phyloP scores from a whole-genome alignment of 2,797 vertebrate species.

The Chaenodraco wilsoni region DNA sequence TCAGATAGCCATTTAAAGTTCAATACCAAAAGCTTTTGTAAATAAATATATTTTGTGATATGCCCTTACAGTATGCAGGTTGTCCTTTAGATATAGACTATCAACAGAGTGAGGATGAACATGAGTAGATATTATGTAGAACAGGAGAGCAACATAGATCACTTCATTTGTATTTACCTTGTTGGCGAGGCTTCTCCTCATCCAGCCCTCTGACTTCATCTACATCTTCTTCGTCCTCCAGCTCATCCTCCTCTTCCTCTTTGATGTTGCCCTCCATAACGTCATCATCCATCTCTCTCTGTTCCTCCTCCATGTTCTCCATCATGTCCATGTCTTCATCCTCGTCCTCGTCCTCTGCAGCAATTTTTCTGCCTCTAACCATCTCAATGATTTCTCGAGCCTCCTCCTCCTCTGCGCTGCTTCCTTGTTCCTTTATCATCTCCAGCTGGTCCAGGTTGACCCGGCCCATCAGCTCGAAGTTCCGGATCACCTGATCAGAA shows the following conservation, averaged over 20 bases:
- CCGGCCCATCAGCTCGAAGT: conserved; percentile 96
- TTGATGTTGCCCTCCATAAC: conserved; percentile 61
- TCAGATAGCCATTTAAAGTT: not conserved
- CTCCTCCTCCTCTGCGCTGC: conserved; percentile 82
- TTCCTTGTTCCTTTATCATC: conserved; percentile 89
- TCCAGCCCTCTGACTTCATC: conserved; percentile 58
- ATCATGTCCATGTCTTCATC: conserved; percentile 86
- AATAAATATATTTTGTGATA: not conserved
- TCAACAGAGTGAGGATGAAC: not conserved
- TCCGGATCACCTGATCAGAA: conserved; percentile 90
- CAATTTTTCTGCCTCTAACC: conserved; percentile 41
- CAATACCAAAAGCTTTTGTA: conserved; percentile 2
- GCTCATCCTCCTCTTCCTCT: conserved; percentile 59
- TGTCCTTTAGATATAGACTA: not conserved
- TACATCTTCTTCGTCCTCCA: conserved; percentile 51
- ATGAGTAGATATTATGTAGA: not conserved
- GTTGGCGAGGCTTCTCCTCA: conserved; percentile 60
- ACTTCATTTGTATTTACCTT: conserved; percentile 67
- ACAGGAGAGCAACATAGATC: not conserved
- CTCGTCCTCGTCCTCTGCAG: conserved; percentile 59
- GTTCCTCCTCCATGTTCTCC: conserved; percentile 85
- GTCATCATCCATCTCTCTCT: conserved; percentile 81
- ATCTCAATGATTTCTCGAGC: conserved; percentile 63
- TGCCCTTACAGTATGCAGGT: not conserved
- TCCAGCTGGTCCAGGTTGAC: conserved; percentile 98